Conservation (phyloP, 2,113 vertebrate genomes). For the Antechinus flavipes region DNA sequence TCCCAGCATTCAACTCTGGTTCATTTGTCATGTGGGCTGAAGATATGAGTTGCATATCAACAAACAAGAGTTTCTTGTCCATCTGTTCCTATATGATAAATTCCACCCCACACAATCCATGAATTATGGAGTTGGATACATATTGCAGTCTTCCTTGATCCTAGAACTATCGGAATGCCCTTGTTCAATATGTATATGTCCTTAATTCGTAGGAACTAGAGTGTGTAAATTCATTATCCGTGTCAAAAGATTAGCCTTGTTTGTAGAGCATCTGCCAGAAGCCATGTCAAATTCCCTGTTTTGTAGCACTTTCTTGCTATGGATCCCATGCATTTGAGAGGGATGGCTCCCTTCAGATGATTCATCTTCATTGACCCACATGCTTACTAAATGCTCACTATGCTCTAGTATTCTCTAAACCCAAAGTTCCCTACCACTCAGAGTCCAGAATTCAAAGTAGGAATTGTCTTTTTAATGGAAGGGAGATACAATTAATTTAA, state of each 20-base stretch:
- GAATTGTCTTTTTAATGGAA: conserved; percentile 8
- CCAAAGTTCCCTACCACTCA: conserved; percentile 76
- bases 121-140: conserved; percentile 81
- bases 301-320: conserved; percentile 78
- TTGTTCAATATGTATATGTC: conserved; percentile 77
- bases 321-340: conserved; percentile 76
- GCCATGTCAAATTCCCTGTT: conserved; percentile 76
- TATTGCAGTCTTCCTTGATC: conserved; percentile 78
- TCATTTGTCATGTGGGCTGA: conserved; percentile 81
- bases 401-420: conserved; percentile 64
- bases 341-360: conserved; percentile 73
- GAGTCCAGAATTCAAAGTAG: conserved; percentile 77
- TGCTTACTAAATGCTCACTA: conserved; percentile 79
- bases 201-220: conserved; percentile 81
- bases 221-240: conserved; percentile 79
- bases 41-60: conserved; percentile 80
- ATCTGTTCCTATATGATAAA: conserved; percentile 82
- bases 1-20: conserved; percentile 75
- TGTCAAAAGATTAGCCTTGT: conserved; percentile 78
- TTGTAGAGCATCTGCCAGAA: conserved; percentile 81
- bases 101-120: conserved; percentile 78
- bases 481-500: too few relatives aligned
- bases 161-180: conserved; percentile 73
- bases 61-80: conserved; percentile 81
- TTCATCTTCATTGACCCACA: conserved; percentile 79